Evolutionary conservation across 2,113 vertebrate genomes (phyloP), one percentile per base, ranked within the genome.

Genomic region (Toxostoma redivivum): DNA sequence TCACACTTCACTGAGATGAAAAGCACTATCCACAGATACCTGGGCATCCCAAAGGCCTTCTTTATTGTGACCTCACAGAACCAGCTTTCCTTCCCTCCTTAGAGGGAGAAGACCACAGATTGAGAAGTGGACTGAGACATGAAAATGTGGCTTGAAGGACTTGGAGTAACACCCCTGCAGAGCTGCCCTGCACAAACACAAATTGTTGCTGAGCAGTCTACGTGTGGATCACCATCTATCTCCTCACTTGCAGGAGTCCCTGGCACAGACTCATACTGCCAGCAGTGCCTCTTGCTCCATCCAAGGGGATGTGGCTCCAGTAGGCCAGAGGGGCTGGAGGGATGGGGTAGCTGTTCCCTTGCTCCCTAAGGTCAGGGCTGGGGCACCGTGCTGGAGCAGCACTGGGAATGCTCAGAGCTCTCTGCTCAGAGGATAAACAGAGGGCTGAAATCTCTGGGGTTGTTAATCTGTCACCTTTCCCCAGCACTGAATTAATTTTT

Each of bases 401-500:
- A 62, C 31, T 0, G n/a, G 53, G 82, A 94, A 92, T 80, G 80
- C 76, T 74, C 53, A 85, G 60, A 87, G 71, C 28, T 64, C 54
- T 72, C 60, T 65, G 16, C 58, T 91, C 72, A 64, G 66, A 74
- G 92, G 66, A 90, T 95, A 95, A 97, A 96, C 80, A 95, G 79
- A 95, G n/a, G 42, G 33, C 44, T 86, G 91, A 95, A 95, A 38
- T 73, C 89, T 86, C 93, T 65, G n/a, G 94, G 58, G 90, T 30
- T 96, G 85, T 96, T 97, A 96, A 97, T 96, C 95, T 97, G 92
- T 96, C 96, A 96, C 93, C 86, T 92, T 95, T 93, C 83, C n/a
- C 48, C 54, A 79, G 58, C 79, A 91, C 62, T 70, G 66, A 96
- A 96, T 96, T 96, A 95, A 89, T 95, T 97, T 95, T 95, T 94